Evolutionary conservation across 2,888 invertebrate genomes (phyloP), one percentile per base, ranked within the genome.

Genomic region (Cryptocephalus moraei): DNA sequence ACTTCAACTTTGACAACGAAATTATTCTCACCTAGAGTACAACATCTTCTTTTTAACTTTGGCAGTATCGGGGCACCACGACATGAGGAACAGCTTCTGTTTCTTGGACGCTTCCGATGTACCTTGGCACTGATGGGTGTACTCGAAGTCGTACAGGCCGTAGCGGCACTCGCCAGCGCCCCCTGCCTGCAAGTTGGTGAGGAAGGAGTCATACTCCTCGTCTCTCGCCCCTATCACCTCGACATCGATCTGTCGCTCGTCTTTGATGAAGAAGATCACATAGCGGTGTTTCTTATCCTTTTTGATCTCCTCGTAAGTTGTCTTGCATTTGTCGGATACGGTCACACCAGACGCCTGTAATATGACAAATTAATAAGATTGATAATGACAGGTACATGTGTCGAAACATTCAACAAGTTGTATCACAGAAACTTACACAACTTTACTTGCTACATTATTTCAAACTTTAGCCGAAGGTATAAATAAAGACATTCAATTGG

Each of bases 21-120:
- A 10, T 4, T 6, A 41, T 33, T 45, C 62, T 65, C 57, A 80
- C 80, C 80, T 80, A 67, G 84, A 84, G 74, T 84, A 84, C 80
- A 84, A 82, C 84, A 84, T 84, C 84, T 84, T 84, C 84, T 84
- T 84, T 79, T 84, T 84, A 57, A 84, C 84, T 77, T 91, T 92
- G 65, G 97, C 94, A 72, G 90, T 91, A 77, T 97, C 96, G 41
- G 96, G 96, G 81, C 95, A 94, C 94, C 94, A 94, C 70, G 91
- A 91, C 90, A 96, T 92, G 70, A 95, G 84, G 81, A 96, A 91
- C 63, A 95, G 77, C 74, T 95, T 95, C 75, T 95, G 93, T 84
- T 94, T 94, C 82, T 93, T 94, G 72, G 91, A 89, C 67, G 90
- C 90, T 78, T 92, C 93, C 60, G 93, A 91, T 65, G 94, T 94